A percentile compares a stretch with the other conserved stretches of the same genome.
Conservation (phyloP, 2,113 vertebrate genomes). For the Halichoerus grypus region DNA sequence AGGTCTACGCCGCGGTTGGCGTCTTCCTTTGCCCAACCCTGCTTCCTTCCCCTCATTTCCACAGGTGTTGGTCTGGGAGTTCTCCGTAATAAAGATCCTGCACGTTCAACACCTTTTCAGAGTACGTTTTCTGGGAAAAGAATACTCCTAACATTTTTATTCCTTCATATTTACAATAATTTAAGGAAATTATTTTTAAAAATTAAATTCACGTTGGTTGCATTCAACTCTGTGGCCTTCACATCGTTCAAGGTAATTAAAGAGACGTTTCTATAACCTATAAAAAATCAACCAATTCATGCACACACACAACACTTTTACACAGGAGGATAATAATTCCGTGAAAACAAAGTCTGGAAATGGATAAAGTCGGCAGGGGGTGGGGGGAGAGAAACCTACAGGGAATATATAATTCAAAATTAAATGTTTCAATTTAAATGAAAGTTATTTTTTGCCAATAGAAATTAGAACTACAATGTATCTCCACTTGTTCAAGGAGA, state of each 20-base stretch:
- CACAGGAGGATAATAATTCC: conserved; percentile 1
- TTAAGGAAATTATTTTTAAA: not conserved
- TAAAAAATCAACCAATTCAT: not conserved
- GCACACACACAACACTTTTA: conserved; percentile 42
- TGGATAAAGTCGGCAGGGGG: not conserved
- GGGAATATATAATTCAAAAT: conserved; percentile 51
- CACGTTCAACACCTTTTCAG: not conserved
- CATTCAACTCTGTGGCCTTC: not conserved
- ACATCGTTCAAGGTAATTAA: not conserved
- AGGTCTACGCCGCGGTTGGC: fast-evolving
- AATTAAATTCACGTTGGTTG: not conserved
- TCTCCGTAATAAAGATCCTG: not conserved
- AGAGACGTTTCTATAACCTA: not conserved
- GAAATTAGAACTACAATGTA: conserved; percentile 73
- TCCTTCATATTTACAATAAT: conserved; percentile 2
- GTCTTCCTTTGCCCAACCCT: not conserved
- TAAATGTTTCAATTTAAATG: conserved; percentile 65
- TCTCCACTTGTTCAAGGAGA: conserved; percentile 66
- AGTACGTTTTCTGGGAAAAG: not conserved
- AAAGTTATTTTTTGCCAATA: conserved; percentile 57
- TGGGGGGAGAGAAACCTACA: not conserved
- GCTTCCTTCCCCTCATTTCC: not conserved
- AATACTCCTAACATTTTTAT: not conserved
- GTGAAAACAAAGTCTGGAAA: conserved; percentile 40
- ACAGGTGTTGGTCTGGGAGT: fast-evolving